These are phyloP conservation scores for Chrysopa pallens DNA, from an alignment of 1,140 invertebrate genomes.

Conservation along the genomic window DNA sequence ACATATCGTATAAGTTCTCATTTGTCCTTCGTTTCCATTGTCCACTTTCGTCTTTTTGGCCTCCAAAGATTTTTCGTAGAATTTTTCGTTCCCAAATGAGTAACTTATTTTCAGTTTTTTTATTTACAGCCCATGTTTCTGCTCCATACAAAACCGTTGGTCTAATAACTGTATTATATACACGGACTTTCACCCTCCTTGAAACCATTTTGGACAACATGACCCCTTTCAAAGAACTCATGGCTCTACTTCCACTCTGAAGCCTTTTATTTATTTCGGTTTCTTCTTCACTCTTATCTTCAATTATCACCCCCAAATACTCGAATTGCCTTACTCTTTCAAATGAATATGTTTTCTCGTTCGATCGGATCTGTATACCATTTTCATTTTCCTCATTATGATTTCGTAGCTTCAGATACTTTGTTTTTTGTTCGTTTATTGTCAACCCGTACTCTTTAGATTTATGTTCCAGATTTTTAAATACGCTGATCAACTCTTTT, in stretches of 20 bases:
- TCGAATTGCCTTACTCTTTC: constrained; percentile 1
- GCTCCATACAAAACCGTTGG: constrained; percentile 3
- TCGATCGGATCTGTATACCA: background rate
- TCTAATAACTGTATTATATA: constrained; percentile 3
- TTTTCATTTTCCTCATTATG: background rate
- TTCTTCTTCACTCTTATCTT: background rate
- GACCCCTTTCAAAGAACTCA: background rate
- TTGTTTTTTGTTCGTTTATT: background rate
- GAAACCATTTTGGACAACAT: background rate
- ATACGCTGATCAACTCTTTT: no score
- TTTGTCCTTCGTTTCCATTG: no score
- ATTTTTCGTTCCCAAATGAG: constrained; percentile 2
- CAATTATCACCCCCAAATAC: constrained; percentile 3
- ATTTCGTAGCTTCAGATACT: background rate
- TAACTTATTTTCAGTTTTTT: constrained; percentile 1
- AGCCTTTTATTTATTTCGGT: background rate
- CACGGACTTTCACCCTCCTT: background rate
- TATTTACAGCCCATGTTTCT: constrained; percentile 1
- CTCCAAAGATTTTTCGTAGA: background rate
- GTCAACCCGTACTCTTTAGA: background rate
- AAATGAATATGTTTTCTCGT: background rate
- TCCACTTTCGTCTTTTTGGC: no score
- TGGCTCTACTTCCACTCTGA: background rate
- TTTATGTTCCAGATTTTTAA: no score
- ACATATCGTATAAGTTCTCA: background rate